phyloP scores from a whole-genome alignment of 2,888 invertebrate species.

The Synanthedon vespiformis region DNA sequence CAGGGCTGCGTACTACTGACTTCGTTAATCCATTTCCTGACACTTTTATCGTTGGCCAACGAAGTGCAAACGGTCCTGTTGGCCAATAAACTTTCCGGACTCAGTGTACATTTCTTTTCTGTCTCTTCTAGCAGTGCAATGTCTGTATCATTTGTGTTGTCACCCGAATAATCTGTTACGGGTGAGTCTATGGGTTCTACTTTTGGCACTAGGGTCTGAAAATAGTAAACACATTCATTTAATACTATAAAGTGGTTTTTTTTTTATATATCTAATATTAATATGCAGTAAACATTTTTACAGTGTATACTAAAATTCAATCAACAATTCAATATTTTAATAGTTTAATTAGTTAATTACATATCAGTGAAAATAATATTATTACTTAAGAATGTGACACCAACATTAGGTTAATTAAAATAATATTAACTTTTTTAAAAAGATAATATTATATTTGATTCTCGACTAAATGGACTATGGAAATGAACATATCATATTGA shows the following conservation, averaged over 20 bases:
- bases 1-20: slow-evolving; percentile 60
- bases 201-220: slow-evolving; percentile 53
- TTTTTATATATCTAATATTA: not conserved
- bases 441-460: too few species aligned
- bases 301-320: not conserved
- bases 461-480: too few species aligned
- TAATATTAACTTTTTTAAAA: too few species aligned
- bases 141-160: slow-evolving; percentile 53
- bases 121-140: slow-evolving; percentile 44
- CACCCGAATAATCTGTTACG: slow-evolving; percentile 50
- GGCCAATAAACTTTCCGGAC: slow-evolving; percentile 24
- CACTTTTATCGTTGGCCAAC: slow-evolving; percentile 23
- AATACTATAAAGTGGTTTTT: not conserved
- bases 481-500: too few species aligned
- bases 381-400: too few species aligned
- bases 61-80: slow-evolving; percentile 26
- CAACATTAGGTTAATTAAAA: too few species aligned
- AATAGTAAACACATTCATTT: slow-evolving; percentile 2
- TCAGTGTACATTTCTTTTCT: slow-evolving; percentile 40
- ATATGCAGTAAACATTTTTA: not conserved
- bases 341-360: too few species aligned
- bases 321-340: too few species aligned
- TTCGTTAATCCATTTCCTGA: slow-evolving; percentile 56
- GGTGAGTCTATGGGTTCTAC: slow-evolving; percentile 55
- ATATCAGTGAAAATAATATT: too few species aligned